These are phyloP conservation scores for Solen grandis DNA, from an alignment of 1,140 invertebrate genomes.

Conservation along the genomic window DNA sequence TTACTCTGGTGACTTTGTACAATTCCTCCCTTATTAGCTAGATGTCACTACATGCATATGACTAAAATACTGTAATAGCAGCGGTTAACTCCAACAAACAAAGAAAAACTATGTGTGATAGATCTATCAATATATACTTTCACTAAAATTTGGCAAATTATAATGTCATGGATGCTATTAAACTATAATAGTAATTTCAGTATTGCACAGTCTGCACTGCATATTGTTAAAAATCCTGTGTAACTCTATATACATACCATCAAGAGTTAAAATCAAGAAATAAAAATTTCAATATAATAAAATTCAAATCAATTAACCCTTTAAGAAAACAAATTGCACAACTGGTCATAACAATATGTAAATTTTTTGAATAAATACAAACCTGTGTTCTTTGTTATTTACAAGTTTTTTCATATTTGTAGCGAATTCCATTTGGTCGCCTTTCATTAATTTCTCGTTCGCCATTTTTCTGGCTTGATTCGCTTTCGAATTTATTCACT, in stretches of 20 bases:
- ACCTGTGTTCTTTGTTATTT: constrained; percentile 78
- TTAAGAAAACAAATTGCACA: background rate
- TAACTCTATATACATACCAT: background rate
- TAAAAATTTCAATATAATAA: background rate
- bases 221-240: constrained; percentile 84
- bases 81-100: too few relatives aligned
- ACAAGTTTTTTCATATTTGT: constrained; percentile 77
- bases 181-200: too few relatives aligned
- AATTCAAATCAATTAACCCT: too few relatives aligned
- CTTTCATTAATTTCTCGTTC: constrained; percentile 70
- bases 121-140: too few relatives aligned
- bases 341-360: constrained; percentile 87
- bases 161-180: too few relatives aligned
- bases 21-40: too few relatives aligned
- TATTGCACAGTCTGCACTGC: constrained; percentile 91
- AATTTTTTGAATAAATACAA: constrained; percentile 75
- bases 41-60: too few relatives aligned
- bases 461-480: constrained; percentile 48
- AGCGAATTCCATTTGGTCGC: constrained; percentile 81
- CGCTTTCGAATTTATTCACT: background rate
- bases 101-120: too few relatives aligned
- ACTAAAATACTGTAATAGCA: too few relatives aligned
- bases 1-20: too few relatives aligned
- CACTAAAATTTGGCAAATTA: too few relatives aligned
- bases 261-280: background rate